These are phyloP conservation scores for Rhagoletis pomonella DNA, from an alignment of 1,140 invertebrate genomes.

Conservation along the genomic window DNA sequence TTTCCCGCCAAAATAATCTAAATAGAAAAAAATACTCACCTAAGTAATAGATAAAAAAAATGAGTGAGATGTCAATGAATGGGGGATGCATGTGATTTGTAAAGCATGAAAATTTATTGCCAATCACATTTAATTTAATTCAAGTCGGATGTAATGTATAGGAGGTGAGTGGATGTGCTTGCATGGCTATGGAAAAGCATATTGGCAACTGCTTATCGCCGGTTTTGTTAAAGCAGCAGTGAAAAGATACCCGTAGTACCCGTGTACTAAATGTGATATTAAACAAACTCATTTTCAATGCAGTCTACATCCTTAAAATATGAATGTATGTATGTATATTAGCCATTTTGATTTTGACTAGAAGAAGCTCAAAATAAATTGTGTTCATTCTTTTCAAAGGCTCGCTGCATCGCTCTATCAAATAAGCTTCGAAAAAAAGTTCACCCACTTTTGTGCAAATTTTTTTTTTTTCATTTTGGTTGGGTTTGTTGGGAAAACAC, in stretches of 20 bases:
- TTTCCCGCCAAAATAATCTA: neutral
- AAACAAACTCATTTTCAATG: no score
- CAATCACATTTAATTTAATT: slow-evolving; percentile 73
- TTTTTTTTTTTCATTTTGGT: no score
- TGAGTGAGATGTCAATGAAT: neutral
- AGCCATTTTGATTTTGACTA: no score
- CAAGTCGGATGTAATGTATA: neutral
- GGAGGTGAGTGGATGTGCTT: neutral
- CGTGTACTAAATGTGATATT: neutral
- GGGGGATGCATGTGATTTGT: neutral
- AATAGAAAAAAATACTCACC: neutral
- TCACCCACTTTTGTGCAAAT: no score
- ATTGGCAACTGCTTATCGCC: neutral
- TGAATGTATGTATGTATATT: no score
- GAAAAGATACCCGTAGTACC: neutral
- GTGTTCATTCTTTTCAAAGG: no score
- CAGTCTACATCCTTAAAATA: no score
- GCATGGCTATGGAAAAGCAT: neutral
- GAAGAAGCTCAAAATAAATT: no score
- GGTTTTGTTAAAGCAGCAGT: neutral
- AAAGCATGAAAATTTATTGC: slow-evolving; percentile 71
- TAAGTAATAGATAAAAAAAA: neutral
- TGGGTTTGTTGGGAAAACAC: no score
- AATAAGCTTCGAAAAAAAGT: no score
- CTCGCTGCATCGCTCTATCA: no score